These are phyloP conservation scores for Phyto melanocephala DNA, from an alignment of 2,888 invertebrate genomes.

Conservation along the genomic window DNA sequence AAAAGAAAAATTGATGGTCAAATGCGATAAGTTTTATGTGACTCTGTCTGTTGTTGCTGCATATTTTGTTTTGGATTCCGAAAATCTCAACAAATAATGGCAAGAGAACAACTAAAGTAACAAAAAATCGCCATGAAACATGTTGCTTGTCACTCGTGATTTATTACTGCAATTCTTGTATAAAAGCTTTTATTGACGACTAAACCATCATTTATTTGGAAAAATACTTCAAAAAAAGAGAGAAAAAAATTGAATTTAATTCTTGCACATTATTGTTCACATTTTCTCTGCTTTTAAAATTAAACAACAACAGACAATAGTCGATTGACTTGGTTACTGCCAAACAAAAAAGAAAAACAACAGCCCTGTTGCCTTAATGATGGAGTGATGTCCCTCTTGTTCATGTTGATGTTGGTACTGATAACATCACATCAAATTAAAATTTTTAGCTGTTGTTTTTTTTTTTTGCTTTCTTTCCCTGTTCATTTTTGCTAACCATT, in stretches of 20 bases:
- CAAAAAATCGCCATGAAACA: constrained; percentile 15
- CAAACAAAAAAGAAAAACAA: neutral
- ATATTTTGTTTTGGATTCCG: neutral
- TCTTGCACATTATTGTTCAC: neutral
- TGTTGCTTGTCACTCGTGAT: constrained; percentile 52
- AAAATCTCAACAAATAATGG: neutral
- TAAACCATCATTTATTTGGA: neutral
- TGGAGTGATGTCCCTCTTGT: neutral
- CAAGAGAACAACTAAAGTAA: neutral
- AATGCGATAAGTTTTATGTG: constrained; percentile 1
- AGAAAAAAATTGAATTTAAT: neutral
- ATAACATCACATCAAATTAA: neutral
- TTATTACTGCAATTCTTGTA: constrained; percentile 38
- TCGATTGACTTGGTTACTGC: neutral
- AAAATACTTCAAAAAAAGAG: no score
- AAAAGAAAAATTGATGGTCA: constrained; percentile 19
- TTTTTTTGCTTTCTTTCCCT: neutral
- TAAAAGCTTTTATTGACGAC: neutral
- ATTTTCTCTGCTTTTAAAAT: neutral
- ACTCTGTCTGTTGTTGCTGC: neutral
- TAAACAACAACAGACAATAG: neutral
- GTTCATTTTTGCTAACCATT: neutral
- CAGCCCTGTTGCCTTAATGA: neutral
- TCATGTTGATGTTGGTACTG: neutral
- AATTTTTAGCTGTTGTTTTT: neutral